phyloP scores from a whole-genome alignment of 1,140 invertebrate species.

The Neodiprion fabricii region DNA sequence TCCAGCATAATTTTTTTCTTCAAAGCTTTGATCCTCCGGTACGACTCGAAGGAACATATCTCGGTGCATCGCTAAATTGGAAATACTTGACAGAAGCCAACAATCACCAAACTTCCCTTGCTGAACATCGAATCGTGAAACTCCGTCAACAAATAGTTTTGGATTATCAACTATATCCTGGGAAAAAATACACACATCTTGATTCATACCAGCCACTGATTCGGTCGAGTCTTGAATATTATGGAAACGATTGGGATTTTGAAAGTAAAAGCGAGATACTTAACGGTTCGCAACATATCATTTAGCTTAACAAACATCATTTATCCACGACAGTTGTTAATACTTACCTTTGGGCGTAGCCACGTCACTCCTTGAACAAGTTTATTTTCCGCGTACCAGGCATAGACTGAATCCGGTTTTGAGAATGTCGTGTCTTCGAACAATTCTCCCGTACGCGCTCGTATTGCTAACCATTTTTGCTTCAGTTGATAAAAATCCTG shows the following conservation, averaged over 20 bases:
- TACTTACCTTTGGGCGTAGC: conserved; percentile 75
- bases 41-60: conserved; percentile 93
- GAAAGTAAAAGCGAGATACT: conserved; percentile 7
- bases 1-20: conserved; percentile 85
- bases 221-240: background rate
- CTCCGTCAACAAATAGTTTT: conserved; percentile 92
- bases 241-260: conserved; percentile 22
- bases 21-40: conserved; percentile 93
- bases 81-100: conserved; percentile 95
- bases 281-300: background rate
- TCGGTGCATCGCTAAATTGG: conserved; percentile 90
- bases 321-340: background rate
- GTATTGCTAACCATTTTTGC: conserved; percentile 69
- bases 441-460: conserved; percentile 64
- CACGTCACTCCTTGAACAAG: conserved; percentile 83
- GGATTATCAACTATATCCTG: conserved; percentile 91
- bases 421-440: conserved; percentile 92
- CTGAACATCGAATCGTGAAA: conserved; percentile 94
- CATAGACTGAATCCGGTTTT: conserved; percentile 75
- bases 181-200: conserved; percentile 27
- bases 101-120: conserved; percentile 98
- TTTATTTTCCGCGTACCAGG: conserved; percentile 79
- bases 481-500: conserved; percentile 80
- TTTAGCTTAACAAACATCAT: background rate
- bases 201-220: too few relatives aligned